Evolutionary conservation across 64 coral and sea anemone genomes (phyloP), one percentile per base, ranked within the genome.

Genomic region (Montipora capricornis): DNA sequence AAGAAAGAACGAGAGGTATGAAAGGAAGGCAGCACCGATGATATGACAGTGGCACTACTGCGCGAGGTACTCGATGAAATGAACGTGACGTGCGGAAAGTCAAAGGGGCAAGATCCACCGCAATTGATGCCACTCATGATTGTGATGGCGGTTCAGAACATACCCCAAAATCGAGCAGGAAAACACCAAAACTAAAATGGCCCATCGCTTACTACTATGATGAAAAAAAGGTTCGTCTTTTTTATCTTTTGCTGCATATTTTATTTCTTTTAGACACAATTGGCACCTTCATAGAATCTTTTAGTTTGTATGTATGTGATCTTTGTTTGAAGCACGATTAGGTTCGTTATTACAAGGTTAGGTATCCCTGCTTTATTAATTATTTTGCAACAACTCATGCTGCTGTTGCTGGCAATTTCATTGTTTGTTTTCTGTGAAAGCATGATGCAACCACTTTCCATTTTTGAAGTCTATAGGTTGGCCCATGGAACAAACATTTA

Each of bases 381-480:
- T 44, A 81, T 57, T 61, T 81, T 59, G 52, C 79, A 60, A 81
- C 51, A 81, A 81, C 53, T 81, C 53, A 81, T 81, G 79, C 19
- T 60, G 53, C 50, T 81, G 53, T 59, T 81, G 53, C 20, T 81
- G 79, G 8, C 79, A 81, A 81, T 81, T 79, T 79, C 47, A 79
- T 80, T 59, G 78, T 80, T 80, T 80, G 19, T 74, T 24, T n/a
- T 89, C 47, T 80, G 19, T 89, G 87, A 89, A 78, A 16, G 87
- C 87, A 77, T 50, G 10, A 89, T 89, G 71, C 73, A 64, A 77
- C 70, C 51, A 77, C 87, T 77, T 89, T 78, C 87, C 52, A 20
- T 89, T 64, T 89, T 61, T 77, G 49, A 88, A 88, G 69, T 89
- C 87, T 59, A 78, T 60, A 78, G 87, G 4, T 89, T 89, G 87